Evolutionary conservation across 2,888 invertebrate species (phyloP), one percentile per base, ranked within the genome.

Genomic region (Monoplex corrugatus): DNA sequence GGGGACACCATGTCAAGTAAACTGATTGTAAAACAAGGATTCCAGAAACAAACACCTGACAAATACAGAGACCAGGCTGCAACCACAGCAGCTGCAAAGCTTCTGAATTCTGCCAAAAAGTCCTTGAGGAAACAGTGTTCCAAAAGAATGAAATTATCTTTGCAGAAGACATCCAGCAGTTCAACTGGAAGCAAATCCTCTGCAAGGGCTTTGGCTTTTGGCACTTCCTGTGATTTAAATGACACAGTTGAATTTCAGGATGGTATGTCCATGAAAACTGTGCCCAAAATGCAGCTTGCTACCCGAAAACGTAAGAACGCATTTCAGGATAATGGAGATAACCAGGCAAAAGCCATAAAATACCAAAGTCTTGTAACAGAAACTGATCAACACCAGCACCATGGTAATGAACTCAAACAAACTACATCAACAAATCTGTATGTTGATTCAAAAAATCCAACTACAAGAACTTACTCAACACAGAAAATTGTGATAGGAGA

Each of bases 51-150:
- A 10, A 78, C 78, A 3, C 75, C 87, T 32, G 78, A 87, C 38
- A 87, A 87, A 40, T 10, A 2, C 13, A 10, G 40, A 32, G 86
- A 86, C 28, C 28, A 40, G 38, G 75, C 87, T 50, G 87, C 87
- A 43, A 50, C n/a, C 23, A 57, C 87, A n/a, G 57, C 57, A 40
- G 80, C 87, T 80, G 80, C 87, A n/a, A 87, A 57, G 80, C 40
- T 78, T 78, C 32, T 80, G 0, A 45, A 40, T 57, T 57, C 78
- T 40, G 80, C 87, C 50, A 50, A 80, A 28, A 87, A 87, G 28
- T 78, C 80, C 19, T 50, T n/a, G 10, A 87, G 35, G 16, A 87
- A 87, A 45, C 35, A 78, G 5, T 28, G 45, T 32, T 50, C 57
- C 28, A 87, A 50, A 32, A 87, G 57, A 57, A 44, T 32, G 38